phyloP scores from a whole-genome alignment of 2,888 invertebrate species.

The Epistrophe grossulariae region DNA sequence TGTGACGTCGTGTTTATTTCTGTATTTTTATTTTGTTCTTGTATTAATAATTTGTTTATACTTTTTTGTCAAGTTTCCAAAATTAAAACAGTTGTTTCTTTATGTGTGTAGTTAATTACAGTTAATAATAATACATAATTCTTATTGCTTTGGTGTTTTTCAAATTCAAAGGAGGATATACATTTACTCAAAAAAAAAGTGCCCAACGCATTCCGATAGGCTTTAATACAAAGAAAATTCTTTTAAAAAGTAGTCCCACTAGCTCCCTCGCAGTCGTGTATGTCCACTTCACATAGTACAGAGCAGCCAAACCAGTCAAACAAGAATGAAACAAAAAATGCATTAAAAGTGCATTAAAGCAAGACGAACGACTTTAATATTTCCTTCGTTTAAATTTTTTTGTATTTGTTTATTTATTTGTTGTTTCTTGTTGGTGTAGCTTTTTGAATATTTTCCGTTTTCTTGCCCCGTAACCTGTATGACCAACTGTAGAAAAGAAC shows the following conservation, averaged over 20 bases:
- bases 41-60: slow-evolving; percentile 13
- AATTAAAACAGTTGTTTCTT: slow-evolving; percentile 1
- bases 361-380: slow-evolving; percentile 54
- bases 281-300: slow-evolving; percentile 3
- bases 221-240: slow-evolving; percentile 61
- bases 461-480: slow-evolving; percentile 16
- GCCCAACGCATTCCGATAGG: slow-evolving; percentile 42
- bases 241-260: slow-evolving; percentile 31
- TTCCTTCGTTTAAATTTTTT: slow-evolving; percentile 31
- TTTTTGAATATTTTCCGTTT: slow-evolving; percentile 44
- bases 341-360: slow-evolving; percentile 68
- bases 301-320: slow-evolving; percentile 66
- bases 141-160: neutral
- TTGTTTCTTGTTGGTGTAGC: slow-evolving; percentile 47
- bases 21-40: slow-evolving; percentile 50
- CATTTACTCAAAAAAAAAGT: slow-evolving; percentile 9
- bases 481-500: neutral
- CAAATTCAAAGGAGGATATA: neutral
- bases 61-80: neutral
- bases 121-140: neutral
- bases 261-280: slow-evolving; percentile 42
- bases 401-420: slow-evolving; percentile 40
- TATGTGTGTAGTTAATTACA: neutral
- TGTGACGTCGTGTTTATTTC: slow-evolving; percentile 73
- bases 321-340: slow-evolving; percentile 71